Evolutionary conservation across 2,888 invertebrate genomes (phyloP).

Genomic region (Tridacna crocea): DNA sequence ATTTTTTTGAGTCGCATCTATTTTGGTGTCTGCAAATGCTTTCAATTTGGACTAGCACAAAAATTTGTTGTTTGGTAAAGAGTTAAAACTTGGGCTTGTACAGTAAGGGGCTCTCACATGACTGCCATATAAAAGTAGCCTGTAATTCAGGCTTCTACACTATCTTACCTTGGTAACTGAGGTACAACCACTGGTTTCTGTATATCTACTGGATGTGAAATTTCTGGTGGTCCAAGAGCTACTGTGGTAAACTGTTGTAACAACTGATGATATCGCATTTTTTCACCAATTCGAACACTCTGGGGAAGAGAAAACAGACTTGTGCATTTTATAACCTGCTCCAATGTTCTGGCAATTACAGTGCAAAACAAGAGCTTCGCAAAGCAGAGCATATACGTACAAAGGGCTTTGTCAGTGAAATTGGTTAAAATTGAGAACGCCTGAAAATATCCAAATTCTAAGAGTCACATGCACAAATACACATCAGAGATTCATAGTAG

Average conservation of each 20-base stretch:
- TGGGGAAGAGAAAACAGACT: constrained; percentile 47
- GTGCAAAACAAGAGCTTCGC: neutral
- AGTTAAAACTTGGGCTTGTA: too few species aligned
- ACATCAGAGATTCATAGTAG: too few species aligned
- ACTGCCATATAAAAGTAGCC: neutral
- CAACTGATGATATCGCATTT: constrained; percentile 73
- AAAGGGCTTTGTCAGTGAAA: too few species aligned
- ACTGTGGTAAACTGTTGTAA: constrained; percentile 73
- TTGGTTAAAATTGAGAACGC: too few species aligned
- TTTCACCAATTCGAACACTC: constrained; percentile 76
- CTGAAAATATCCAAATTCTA: too few species aligned
- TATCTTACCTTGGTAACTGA: constrained; percentile 48
- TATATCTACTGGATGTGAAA: constrained; percentile 2
- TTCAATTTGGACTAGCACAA: too few species aligned
- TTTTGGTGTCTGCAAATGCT: too few species aligned
- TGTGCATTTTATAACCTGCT: too few species aligned
- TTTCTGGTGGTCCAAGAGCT: constrained; percentile 34
- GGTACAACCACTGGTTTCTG: constrained; percentile 41
- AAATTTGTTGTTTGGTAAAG: too few species aligned
- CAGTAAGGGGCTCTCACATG: neutral
- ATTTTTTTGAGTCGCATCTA: too few species aligned
- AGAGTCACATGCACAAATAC: too few species aligned
- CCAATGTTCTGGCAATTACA: neutral
- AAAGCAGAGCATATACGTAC: too few species aligned
- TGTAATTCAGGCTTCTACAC: neutral